Percentiles rank a stretch among this genome's conserved stretches.
These are phyloP conservation scores for Picathartes gymnocephalus DNA, from an alignment of 2,113 vertebrate genomes.

Conservation along the genomic window DNA sequence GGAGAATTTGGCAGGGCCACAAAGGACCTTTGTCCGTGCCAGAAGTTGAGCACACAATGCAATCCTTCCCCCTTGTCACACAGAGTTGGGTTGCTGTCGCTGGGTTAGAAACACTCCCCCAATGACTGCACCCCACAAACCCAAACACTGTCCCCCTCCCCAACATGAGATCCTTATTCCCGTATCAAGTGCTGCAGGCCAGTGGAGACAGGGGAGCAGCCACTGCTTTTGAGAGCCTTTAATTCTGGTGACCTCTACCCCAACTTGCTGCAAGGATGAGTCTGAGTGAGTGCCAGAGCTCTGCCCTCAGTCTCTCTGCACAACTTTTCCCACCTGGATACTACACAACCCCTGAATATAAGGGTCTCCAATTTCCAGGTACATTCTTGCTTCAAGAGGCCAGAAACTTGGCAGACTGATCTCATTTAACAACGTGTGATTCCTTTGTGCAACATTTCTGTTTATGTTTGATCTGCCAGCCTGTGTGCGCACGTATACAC, in stretches of 20 bases:
- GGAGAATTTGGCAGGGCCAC: constrained; percentile 22
- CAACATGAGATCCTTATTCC: accelerated
- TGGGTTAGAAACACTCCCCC: not conserved
- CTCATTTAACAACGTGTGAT: not conserved
- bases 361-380: not conserved
- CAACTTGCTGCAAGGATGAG: not conserved
- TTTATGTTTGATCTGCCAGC: not conserved
- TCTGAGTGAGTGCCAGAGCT: not conserved
- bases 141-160: not conserved
- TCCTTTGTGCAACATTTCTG: not conserved
- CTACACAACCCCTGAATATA: not conserved
- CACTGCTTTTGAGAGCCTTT: not conserved
- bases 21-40: constrained; percentile 49
- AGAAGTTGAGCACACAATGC: not conserved
- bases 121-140: not conserved
- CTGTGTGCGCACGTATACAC: accelerated
- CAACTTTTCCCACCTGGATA: not conserved
- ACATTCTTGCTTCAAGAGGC: not conserved
- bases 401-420: not conserved
- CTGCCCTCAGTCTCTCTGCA: not conserved
- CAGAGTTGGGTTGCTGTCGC: not conserved
- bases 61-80: constrained; percentile 43
- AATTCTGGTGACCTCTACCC: not conserved
- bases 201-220: not conserved
- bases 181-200: not conserved